Evolutionary conservation across 2,113 vertebrate genomes (phyloP), one percentile per base, ranked within the genome.

Genomic region (Odobenus rosmarus): DNA sequence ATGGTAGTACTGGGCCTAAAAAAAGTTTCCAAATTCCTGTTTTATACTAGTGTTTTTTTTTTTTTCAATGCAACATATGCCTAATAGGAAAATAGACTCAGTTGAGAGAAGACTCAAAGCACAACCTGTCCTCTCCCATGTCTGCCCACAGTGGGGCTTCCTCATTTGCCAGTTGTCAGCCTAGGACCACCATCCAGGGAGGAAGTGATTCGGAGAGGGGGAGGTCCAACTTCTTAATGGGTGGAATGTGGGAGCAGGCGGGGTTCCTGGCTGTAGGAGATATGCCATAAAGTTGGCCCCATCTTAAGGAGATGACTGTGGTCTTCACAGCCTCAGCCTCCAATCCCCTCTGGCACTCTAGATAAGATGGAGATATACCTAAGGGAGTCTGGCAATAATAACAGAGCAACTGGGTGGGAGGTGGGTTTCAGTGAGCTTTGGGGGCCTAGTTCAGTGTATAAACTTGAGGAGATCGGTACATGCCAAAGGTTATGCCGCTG

Each of bases 81-180:
- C 33, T 24, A 83, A 42, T 31, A 96, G 89, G 71, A 59, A 95
- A 88, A 90, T 61, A 46, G 67, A 91, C 18, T 3, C 55, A 93
- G 95, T 39, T 79, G 46, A 24, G 51, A n/a, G 83, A 95, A 85
- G 64, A 12, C 82, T 88, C 31, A 42, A 57, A 92, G 80, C 8
- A 57, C 24, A 96, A 21, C 49, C 16, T 90, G 18, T 94, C n/a
- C 51, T 93, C 42, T 92, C 61, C 33, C 11, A 18, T 67, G 69
- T 94, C 67, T 96, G 39, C 82, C 81, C 71, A 81, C 69, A 81
- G 55, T 80, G 39, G 33, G 21, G 85, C 86, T 84, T 97, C 88
- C 15, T 93, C 51, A 53, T 31, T 76, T 87, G 83, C 55, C 36
- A 57, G 53, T 16, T 84, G 33, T 97, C 83, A 92, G 9, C 61